Evolutionary conservation across 2,888 invertebrate genomes (phyloP), one percentile per base, ranked within the genome.

Genomic region (Drosophila merina): DNA sequence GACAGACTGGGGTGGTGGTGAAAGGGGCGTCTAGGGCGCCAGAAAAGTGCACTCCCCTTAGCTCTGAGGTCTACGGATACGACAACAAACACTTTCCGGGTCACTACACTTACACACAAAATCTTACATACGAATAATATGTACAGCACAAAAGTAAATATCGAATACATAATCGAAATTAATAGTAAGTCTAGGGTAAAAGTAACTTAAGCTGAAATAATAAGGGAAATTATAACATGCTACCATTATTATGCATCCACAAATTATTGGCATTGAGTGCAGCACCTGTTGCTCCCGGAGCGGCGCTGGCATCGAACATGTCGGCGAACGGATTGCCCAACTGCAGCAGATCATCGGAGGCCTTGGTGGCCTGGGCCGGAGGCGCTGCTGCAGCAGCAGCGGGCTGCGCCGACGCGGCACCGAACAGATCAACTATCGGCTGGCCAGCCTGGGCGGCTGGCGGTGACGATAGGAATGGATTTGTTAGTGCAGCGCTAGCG

Each of bases 251-350:
- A 89, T 91, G 90, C 90, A 92, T 91, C 92, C 92, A 93, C 80
- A 92, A 90, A 89, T 92, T 93, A 89, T 92, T 91, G 88, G 91
- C 89, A 87, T 89, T 88, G 69, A 85, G 68, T 78, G 88, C 86
- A 86, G 89, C 89, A 84, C 88, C 84, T 84, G 85, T 79, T 64
- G 83, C 88, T 68, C 78, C 76, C 50, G 72, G 62, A 58, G 89
- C 86, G 44, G 68, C 79, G 58, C 94, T 94, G 88, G 96, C 95
- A 88, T 97, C 96, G 89, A 96, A 96, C 94, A 96, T 96, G 88
- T 97, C 96, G 38, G 97, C 96, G 91, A 98, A 98, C 8, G 98
- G 98, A 93, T 98, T 98, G 47, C 96, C 96, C 75, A 98, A 93
- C 87, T 97, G 96, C 57, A 98, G 93, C 76, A 98, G 93, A 92